Conservation (phyloP, 2,797 vertebrate genomes). For the Hafferia zeledoni region DNA sequence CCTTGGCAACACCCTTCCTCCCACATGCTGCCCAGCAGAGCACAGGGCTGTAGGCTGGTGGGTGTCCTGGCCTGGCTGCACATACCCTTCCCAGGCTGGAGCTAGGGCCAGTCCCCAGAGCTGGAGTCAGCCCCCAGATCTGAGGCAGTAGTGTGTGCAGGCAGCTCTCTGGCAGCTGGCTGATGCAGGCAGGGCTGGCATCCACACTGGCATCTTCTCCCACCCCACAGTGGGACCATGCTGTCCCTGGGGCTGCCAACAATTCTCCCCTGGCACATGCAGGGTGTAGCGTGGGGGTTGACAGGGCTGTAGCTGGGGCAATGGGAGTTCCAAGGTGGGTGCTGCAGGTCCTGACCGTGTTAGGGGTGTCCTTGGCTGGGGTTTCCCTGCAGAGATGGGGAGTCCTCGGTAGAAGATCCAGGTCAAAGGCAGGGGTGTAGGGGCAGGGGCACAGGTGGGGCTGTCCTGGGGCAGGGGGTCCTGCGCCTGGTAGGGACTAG, state of each 20-base stretch:
- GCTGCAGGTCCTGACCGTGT: fast-evolving
- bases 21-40: fast-evolving
- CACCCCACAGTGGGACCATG: fast-evolving
- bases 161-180: not conserved
- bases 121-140: fast-evolving
- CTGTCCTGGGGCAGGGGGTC: too few relatives aligned
- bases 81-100: not conserved
- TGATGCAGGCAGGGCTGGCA: not conserved
- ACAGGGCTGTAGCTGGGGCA: fast-evolving
- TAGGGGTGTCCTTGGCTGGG: not conserved
- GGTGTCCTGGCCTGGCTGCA: not conserved
- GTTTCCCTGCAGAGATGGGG: too few relatives aligned
- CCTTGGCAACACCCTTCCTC: not conserved
- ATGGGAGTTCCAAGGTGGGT: not conserved
- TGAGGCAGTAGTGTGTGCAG: not conserved
- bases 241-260: not conserved
- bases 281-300: fast-evolving
- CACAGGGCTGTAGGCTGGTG: fast-evolving
- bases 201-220: not conserved
- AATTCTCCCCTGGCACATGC: not conserved
- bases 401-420: fast-evolving
- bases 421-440: not conserved
- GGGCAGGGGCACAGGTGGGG: not conserved
- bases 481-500: fast-evolving
- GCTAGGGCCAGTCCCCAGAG: not conserved